Percentiles rank a stretch among this genome's conserved stretches.
Conservation (phyloP, 1,140 invertebrate species). For the Leptinotarsa undecemlineata region DNA sequence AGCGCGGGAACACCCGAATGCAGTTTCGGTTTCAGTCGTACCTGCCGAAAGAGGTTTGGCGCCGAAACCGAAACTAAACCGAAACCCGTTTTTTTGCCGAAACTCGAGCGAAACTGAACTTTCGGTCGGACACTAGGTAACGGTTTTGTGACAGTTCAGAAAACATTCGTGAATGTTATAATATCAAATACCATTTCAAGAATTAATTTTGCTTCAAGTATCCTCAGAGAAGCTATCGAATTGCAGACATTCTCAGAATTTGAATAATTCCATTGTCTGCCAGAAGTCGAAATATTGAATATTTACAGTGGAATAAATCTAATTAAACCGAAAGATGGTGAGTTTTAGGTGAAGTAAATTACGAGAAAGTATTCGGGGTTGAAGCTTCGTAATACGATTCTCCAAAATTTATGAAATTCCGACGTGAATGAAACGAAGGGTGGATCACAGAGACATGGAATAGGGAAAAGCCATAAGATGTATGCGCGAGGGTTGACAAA, state of each 20-base stretch:
- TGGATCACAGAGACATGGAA: background rate
- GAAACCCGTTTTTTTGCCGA: too few relatives aligned
- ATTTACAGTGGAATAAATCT: slow-evolving; percentile 4
- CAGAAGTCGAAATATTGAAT: background rate
- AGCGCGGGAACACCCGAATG: too few relatives aligned
- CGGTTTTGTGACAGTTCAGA: too few relatives aligned
- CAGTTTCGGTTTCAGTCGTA: too few relatives aligned
- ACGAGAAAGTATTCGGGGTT: slow-evolving; percentile 4
- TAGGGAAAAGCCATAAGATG: background rate
- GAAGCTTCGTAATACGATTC: background rate
- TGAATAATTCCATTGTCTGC: background rate
- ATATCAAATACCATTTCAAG: too few relatives aligned
- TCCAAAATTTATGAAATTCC: slow-evolving; percentile 4
- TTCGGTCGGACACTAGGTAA: too few relatives aligned
- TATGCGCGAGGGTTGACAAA: background rate
- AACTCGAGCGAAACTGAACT: too few relatives aligned
- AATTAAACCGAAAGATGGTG: slow-evolving; percentile 5
- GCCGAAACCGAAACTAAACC: too few relatives aligned
- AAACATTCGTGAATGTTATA: too few relatives aligned
- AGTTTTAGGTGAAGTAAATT: slow-evolving; percentile 4
- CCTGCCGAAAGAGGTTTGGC: too few relatives aligned
- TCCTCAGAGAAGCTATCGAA: too few relatives aligned
- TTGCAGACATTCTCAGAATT: background rate
- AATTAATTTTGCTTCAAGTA: too few relatives aligned
- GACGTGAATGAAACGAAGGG: background rate